Conservation (phyloP, 2,797 vertebrate genomes). For the Ispidina lecontei region DNA sequence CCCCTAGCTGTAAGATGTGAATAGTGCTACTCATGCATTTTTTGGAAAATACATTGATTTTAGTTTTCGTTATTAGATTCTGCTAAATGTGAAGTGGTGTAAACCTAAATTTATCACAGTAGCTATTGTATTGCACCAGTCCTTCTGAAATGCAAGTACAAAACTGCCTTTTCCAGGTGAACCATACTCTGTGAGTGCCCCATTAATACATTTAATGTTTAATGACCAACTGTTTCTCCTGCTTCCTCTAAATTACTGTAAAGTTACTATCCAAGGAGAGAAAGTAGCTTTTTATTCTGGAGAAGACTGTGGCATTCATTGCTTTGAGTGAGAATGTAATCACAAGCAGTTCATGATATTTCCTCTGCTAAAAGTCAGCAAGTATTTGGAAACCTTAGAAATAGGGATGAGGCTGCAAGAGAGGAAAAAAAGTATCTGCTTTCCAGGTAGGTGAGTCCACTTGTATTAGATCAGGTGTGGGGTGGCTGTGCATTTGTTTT, state of each 20-base stretch:
- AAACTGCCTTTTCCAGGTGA: slow-evolving; percentile 39
- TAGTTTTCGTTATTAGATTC: slow-evolving; percentile 28
- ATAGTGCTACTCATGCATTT: slow-evolving; percentile 11
- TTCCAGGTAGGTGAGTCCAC: not conserved
- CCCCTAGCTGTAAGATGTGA: slow-evolving; percentile 3
- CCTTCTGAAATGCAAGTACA: slow-evolving; percentile 25
- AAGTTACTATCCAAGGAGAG: slow-evolving; percentile 52
- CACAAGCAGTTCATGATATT: slow-evolving; percentile 45
- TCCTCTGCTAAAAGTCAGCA: slow-evolving; percentile 25
- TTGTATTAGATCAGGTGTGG: not conserved
- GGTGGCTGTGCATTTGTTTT: too few species aligned
- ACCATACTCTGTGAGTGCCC: slow-evolving; percentile 14
- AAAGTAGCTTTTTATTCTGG: slow-evolving; percentile 59
- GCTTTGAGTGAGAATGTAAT: slow-evolving; percentile 17
- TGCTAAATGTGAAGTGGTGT: slow-evolving; percentile 11
- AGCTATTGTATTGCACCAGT: slow-evolving; percentile 32
- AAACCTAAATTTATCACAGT: slow-evolving; percentile 37
- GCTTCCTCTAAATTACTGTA: slow-evolving; percentile 56
- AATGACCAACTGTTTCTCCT: slow-evolving; percentile 55
- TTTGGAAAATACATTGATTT: slow-evolving; percentile 15
- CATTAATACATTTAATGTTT: slow-evolving; percentile 48
- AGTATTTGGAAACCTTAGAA: slow-evolving; percentile 2
- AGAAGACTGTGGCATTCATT: slow-evolving; percentile 53
- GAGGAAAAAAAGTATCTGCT: not conserved
- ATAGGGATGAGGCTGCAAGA: not conserved